These are phyloP conservation scores for Syngnathus typhle DNA, from an alignment of 2,113 vertebrate genomes.

Conservation along the genomic window DNA sequence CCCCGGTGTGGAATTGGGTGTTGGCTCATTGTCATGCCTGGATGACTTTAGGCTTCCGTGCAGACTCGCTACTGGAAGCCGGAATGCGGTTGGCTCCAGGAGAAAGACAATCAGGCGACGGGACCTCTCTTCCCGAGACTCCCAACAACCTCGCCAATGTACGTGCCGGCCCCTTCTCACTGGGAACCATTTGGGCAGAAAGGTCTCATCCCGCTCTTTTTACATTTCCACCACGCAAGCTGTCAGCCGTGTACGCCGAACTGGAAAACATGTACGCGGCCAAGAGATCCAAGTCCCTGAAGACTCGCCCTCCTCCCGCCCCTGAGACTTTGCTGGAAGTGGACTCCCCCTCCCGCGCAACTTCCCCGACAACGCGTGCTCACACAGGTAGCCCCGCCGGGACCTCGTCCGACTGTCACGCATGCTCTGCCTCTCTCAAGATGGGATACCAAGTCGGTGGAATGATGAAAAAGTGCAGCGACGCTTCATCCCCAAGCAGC, in stretches of 20 bases:
- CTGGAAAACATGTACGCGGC: constrained; percentile 84
- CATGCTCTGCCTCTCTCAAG: background rate
- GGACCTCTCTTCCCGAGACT: constrained; percentile 91
- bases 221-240: constrained; percentile 60
- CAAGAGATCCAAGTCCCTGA: constrained; percentile 75
- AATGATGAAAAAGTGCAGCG: constrained; percentile 1
- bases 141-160: constrained; percentile 84
- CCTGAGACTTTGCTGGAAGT: constrained; percentile 67
- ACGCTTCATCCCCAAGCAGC: constrained; percentile 16
- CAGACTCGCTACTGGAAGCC: constrained; percentile 74
- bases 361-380: constrained; percentile 60
- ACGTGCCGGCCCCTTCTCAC: constrained; percentile 18
- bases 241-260: constrained; percentile 91
- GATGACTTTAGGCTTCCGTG: constrained; percentile 58
- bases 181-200: background rate
- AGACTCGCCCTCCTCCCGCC: constrained; percentile 73
- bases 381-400: constrained; percentile 60
- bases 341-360: constrained; percentile 64
- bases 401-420: background rate
- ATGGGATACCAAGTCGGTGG: background rate
- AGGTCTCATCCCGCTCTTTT: constrained; percentile 30
- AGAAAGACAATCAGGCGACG: constrained; percentile 92
- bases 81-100: constrained; percentile 82
- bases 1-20: background rate
- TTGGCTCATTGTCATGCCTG: constrained; percentile 26